Evolutionary conservation across 2,888 invertebrate genomes (phyloP).

Genomic region (Plagodis pulveraria): DNA sequence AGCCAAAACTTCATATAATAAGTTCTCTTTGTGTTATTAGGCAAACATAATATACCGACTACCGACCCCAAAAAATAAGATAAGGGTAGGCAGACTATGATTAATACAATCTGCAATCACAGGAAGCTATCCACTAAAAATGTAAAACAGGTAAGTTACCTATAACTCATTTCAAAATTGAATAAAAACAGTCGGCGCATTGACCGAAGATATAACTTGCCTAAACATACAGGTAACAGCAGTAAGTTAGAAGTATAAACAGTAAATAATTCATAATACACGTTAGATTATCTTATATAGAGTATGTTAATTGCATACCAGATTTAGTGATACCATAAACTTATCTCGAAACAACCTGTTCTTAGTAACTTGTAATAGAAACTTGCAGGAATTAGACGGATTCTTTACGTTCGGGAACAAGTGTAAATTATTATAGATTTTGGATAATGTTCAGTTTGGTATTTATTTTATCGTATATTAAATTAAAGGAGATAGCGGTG

Average conservation of each 20-base stretch:
- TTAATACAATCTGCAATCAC: too few species aligned
- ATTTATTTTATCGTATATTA: constrained; percentile 8
- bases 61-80: too few species aligned
- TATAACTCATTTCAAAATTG: too few species aligned
- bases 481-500: constrained; percentile 1
- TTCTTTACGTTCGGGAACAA: constrained; percentile 15
- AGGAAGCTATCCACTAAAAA: too few species aligned
- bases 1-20: too few species aligned
- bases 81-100: too few species aligned
- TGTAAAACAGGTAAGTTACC: too few species aligned
- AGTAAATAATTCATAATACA: constrained; percentile 27
- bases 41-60: too few species aligned
- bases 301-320: constrained; percentile 49
- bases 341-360: constrained; percentile 19
- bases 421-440: constrained; percentile 22
- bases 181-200: neutral
- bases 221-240: neutral
- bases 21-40: too few species aligned
- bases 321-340: constrained; percentile 33
- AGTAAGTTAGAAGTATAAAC: constrained; percentile 10
- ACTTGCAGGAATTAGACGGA: constrained; percentile 9
- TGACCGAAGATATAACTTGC: constrained; percentile 3
- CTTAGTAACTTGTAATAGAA: constrained; percentile 14
- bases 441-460: constrained; percentile 11
- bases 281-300: constrained; percentile 31